Percentiles rank a stretch among this genome's conserved stretches.
Evolutionary conservation across 2,113 vertebrate species (phyloP).

Genomic region (Rynchops niger): DNA sequence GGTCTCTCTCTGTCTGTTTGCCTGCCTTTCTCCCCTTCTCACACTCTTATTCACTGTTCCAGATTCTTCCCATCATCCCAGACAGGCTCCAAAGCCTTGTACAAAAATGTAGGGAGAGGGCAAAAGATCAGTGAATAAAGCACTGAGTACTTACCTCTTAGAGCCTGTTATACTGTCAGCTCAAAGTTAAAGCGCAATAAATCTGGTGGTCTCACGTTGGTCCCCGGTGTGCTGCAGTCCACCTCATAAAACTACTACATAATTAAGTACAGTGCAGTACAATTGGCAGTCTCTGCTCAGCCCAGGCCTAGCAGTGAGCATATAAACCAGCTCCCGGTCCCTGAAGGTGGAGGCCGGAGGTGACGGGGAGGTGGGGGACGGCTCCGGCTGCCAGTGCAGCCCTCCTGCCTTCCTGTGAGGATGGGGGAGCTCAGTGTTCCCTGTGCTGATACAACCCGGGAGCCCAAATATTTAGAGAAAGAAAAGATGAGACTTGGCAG

Average conservation of each 20-base stretch:
- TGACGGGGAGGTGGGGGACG: not conserved
- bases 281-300: conserved; percentile 68
- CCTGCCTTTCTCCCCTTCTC: not conserved
- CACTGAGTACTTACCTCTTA: conserved; percentile 63
- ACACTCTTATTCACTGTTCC: not conserved
- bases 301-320: conserved; percentile 6
- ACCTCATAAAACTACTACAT: conserved; percentile 80
- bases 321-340: not conserved
- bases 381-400: not conserved
- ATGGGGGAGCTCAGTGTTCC: fast-evolving
- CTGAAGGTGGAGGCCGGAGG: not conserved
- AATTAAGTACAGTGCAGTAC: conserved; percentile 71
- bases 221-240: conserved; percentile 66
- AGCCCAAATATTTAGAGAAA: not conserved
- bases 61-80: not conserved
- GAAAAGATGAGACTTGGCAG: not conserved
- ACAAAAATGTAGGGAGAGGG: conserved; percentile 7
- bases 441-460: fast-evolving
- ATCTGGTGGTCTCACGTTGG: conserved; percentile 64
- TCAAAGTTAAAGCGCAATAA: conserved; percentile 73
- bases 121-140: conserved; percentile 59
- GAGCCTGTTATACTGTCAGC: conserved; percentile 70
- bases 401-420: conserved; percentile 19
- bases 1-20: not conserved
- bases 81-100: not conserved